Conservation (phyloP, 2,797 vertebrate species). For the Okamejei kenojei region DNA sequence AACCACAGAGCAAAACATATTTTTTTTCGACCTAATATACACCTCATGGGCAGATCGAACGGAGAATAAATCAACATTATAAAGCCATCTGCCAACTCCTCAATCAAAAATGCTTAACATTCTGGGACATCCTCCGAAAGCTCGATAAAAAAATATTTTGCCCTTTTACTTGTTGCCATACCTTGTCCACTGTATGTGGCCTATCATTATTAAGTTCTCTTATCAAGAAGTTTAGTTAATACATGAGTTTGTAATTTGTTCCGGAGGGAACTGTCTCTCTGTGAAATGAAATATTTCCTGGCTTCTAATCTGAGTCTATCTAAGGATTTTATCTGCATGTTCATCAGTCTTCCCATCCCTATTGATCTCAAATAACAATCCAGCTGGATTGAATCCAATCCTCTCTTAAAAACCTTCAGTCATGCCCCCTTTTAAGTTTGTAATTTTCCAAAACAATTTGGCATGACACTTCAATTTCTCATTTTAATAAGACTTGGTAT, state of each 20-base stretch:
- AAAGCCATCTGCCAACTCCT: neutral
- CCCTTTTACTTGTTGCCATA: neutral
- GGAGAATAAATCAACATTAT: neutral
- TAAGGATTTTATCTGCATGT: conserved; percentile 5
- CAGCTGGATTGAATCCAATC: neutral
- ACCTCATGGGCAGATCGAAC: neutral
- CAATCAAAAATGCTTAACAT: neutral
- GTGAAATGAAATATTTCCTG: neutral
- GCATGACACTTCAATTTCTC: neutral
- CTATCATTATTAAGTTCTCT: neutral
- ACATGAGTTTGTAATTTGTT: neutral
- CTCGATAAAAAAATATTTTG: neutral
- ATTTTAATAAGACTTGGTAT: neutral
- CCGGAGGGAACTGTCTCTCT: neutral
- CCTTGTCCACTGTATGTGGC: neutral
- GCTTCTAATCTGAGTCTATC: neutral
- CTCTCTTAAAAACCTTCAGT: neutral
- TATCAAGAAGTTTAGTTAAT: neutral
- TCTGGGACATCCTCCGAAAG: no score
- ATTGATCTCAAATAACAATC: neutral
- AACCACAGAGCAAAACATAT: no score
- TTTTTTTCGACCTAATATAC: neutral
- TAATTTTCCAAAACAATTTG: neutral
- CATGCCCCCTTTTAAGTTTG: neutral
- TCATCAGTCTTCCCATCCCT: neutral